Evolutionary conservation across 2,888 invertebrate species (phyloP).

Genomic region (Volucella inanis): DNA sequence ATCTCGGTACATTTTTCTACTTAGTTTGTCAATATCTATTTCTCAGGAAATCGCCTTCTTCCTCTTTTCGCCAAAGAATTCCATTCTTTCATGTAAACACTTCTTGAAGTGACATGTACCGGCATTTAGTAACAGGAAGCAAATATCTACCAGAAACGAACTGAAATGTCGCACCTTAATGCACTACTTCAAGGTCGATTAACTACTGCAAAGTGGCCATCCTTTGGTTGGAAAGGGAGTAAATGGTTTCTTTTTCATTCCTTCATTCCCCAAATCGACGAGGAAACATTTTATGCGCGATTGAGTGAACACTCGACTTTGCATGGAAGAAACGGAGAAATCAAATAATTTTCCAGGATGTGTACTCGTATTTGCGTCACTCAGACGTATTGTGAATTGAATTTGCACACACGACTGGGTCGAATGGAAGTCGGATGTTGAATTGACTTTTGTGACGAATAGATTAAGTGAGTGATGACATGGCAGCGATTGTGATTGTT

Average conservation of each 20-base stretch:
- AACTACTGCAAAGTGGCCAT: conserved; percentile 21
- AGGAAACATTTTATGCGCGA: conserved; percentile 59
- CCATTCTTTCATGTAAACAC: conserved; percentile 9
- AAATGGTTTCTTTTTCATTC: not conserved
- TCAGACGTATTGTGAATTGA: conserved; percentile 52
- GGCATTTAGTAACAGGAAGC: conserved; percentile 45
- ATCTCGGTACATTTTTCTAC: not conserved
- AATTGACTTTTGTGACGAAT: not conserved
- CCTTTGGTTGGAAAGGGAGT: not conserved
- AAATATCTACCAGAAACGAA: conserved; percentile 15
- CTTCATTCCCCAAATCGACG: conserved; percentile 24
- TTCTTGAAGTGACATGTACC: conserved; percentile 41
- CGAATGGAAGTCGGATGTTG: conserved; percentile 17
- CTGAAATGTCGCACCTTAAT: conserved; percentile 46
- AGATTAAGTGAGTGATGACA: too few relatives aligned
- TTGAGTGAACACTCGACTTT: conserved; percentile 61
- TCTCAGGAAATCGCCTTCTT: not conserved
- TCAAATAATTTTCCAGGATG: conserved; percentile 45
- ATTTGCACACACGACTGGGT: conserved; percentile 58
- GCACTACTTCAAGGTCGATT: conserved; percentile 45
- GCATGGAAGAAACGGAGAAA: conserved; percentile 43
- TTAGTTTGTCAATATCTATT: too few relatives aligned
- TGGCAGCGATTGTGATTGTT: too few relatives aligned
- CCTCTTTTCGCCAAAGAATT: not conserved
- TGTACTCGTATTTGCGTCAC: conserved; percentile 13